Evolutionary conservation across 2,888 invertebrate genomes (phyloP), one percentile per base, ranked within the genome.

Genomic region (Bibio marci): DNA sequence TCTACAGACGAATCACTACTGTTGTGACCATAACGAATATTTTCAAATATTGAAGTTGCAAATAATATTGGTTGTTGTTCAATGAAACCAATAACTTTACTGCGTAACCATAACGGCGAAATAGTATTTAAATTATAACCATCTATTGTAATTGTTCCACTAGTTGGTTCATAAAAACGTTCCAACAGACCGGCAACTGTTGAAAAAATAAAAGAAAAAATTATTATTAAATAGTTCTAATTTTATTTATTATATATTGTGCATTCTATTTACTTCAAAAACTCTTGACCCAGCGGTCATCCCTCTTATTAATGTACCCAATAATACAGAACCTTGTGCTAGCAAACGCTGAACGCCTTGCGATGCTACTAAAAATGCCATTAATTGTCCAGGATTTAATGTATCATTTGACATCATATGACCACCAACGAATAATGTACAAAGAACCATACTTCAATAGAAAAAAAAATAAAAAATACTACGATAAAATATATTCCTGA

Each of bases 41-140:
- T 97, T 63, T 97, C 95, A 57, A 74, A 67, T 3, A 97, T 78
- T 6, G 79, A 76, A 10, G 90, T 87, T 0, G 88, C 90, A 65
- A 97, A 97, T 26, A 97, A 60, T 32, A 91, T 76, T 0, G 95
- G 95, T 56, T 97, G 94, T 62, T 94, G 92, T 54, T 86, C 81
- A 43, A 94, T 92, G 45, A 85, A 76, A 1, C 91, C 92, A 14
- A 94, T 68, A 0, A 79, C 80, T 36, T 75, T 67, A 12, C 86
- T 80, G 30, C 95, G 67, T 15, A 95, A 66, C 90, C 94, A 95
- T 30, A 74, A 69, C 2, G 81, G 76, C 5, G 57, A 58, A 13
- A 62, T 54, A 37, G 56, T 55, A 15, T 35, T 40, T 25, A 46
- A 30, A n/a, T 59, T 57, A 41, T 58, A 56, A 8, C 58, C 59